These are phyloP conservation scores for Drosophila paranaensis DNA, from an alignment of 2,888 invertebrate species.

Conservation along the genomic window DNA sequence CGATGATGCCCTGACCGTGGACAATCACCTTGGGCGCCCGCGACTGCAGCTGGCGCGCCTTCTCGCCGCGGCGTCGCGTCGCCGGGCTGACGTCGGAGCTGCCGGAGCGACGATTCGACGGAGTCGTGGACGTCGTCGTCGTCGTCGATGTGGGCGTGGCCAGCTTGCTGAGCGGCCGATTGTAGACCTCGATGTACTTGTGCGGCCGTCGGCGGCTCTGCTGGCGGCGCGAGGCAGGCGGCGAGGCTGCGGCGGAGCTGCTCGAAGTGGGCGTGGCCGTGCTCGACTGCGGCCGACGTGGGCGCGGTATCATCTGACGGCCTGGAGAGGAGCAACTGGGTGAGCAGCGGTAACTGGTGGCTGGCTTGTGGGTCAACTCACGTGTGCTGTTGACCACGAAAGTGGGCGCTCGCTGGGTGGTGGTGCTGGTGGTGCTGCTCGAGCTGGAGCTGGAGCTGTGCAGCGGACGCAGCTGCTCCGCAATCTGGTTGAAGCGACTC, in stretches of 20 bases:
- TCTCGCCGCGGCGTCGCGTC: slow-evolving; percentile 34
- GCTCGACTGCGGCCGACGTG: slow-evolving; percentile 66
- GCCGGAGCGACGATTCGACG: slow-evolving; percentile 19
- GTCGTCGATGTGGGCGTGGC: slow-evolving; percentile 24
- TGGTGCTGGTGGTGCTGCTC: slow-evolving; percentile 17
- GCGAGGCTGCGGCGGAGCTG: slow-evolving; percentile 37
- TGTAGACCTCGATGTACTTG: slow-evolving; percentile 79
- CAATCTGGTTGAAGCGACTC: slow-evolving; percentile 82
- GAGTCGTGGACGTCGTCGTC: slow-evolving; percentile 32
- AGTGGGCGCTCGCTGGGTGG: slow-evolving; percentile 13
- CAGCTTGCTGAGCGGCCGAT: slow-evolving; percentile 76
- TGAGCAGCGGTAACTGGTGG: neutral
- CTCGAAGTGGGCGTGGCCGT: slow-evolving; percentile 65
- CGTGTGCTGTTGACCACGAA: slow-evolving; percentile 41
- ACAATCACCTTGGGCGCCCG: slow-evolving; percentile 86
- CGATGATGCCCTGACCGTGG: slow-evolving; percentile 90
- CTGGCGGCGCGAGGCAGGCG: slow-evolving; percentile 59
- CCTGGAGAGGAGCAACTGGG: slow-evolving; percentile 27
- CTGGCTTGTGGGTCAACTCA: slow-evolving; percentile 26
- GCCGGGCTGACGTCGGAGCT: slow-evolving; percentile 89
- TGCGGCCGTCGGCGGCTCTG: slow-evolving; percentile 80
- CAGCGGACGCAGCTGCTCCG: slow-evolving; percentile 56
- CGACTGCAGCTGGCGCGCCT: slow-evolving; percentile 6
- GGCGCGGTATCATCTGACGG: slow-evolving; percentile 65
- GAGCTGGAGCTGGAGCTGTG: slow-evolving; percentile 20